Conservation (phyloP, 2,888 invertebrate genomes). For the Cephalotes varians region DNA sequence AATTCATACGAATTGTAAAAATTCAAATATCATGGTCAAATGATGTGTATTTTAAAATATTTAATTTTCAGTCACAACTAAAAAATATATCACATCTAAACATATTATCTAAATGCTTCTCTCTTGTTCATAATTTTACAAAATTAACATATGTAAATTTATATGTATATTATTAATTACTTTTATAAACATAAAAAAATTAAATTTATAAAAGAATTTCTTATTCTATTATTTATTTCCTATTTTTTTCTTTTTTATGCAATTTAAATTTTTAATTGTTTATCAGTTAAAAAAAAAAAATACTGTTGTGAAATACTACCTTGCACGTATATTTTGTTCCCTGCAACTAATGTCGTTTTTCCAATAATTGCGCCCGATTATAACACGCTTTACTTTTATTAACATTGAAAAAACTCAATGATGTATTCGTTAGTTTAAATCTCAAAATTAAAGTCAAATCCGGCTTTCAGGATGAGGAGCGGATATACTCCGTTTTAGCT, state of each 20-base stretch:
- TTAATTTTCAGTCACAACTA: not conserved
- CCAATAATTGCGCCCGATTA: not conserved
- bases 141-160: not conserved
- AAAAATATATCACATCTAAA: not conserved
- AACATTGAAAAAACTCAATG: not conserved
- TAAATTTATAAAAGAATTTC: not conserved
- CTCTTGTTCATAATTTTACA: not conserved
- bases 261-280: not conserved
- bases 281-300: not conserved
- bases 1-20: slow-evolving; percentile 1
- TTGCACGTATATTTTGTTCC: not conserved
- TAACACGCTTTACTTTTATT: not conserved
- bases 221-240: not conserved
- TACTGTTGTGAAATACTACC: not conserved
- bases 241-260: not conserved
- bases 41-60: not conserved
- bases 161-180: not conserved
- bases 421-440: slow-evolving; percentile 40
- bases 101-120: not conserved
- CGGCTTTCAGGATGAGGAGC: slow-evolving; percentile 33
- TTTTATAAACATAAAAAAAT: not conserved
- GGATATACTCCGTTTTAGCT: slow-evolving; percentile 47
- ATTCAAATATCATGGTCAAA: not conserved
- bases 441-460: slow-evolving; percentile 40
- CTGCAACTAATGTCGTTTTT: not conserved